Evolutionary conservation across 2,888 invertebrate species (phyloP), one percentile per base, ranked within the genome.

Genomic region (Mellilla xanthometata): DNA sequence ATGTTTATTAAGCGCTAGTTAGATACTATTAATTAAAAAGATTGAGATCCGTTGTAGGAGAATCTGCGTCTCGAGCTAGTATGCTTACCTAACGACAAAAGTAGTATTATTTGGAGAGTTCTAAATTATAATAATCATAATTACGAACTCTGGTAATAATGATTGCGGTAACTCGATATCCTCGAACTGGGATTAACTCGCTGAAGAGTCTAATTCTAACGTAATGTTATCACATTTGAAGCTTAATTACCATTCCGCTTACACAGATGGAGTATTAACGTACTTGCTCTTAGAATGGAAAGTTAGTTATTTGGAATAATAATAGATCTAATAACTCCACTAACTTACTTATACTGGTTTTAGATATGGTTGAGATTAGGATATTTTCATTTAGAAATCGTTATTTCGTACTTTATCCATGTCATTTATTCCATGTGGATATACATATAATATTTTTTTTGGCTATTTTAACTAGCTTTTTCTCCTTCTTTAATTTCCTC

Each of bases 181-280:
- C 19, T 27, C 30, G 19, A 31, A 9, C 30, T 26, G 26, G 29
- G 35, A 30, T 36, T 43, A 30, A 30, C 35, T 35, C 29, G 12
- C 34, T 31, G 15, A 12, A 26, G 30, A 27, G 26, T 26, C 19
- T 31, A 30, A 27, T 36, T 43, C 22, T 31, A 43, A 36, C 24
- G 23, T 35, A 30, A 42, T 35, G 34, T 34, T 24, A 35, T 36
- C 30, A 29, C 31, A 31, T 42, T 42, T 31, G 24, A 31, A 36
- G 26, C 43, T 36, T 26, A 43, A 36, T 43, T 43, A 43, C 13
- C 13, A 28, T 28, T 19, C 15, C 36, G 10, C 15, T 28, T 22
- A 28, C 28, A 28, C 28, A 27, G 26, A 36, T 36, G 11, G 28
- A 28, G 36, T 11, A 36, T 10, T 36, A n/a, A 22, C 15, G 27